Conservation (phyloP, 2,888 invertebrate genomes). For the Epinotia nisella region DNA sequence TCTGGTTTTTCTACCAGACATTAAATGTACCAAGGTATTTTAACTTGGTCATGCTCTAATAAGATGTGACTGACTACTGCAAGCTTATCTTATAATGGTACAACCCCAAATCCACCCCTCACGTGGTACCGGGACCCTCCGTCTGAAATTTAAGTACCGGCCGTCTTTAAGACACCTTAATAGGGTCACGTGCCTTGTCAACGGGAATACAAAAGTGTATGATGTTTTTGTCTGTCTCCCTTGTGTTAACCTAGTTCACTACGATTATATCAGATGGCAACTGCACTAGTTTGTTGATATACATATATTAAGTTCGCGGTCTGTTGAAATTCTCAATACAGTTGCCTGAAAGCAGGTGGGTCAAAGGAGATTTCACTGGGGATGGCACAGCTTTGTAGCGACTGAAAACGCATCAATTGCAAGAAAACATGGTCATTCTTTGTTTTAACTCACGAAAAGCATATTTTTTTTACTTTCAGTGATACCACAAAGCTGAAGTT, state of each 20-base stretch:
- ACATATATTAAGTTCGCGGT: neutral
- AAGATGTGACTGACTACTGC: constrained; percentile 22
- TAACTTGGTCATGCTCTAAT: neutral
- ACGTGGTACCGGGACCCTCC: constrained; percentile 17
- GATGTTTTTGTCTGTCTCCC: constrained; percentile 32
- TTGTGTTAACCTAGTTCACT: neutral
- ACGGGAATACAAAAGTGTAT: constrained; percentile 41
- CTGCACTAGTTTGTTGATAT: neutral
- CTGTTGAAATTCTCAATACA: too few relatives aligned
- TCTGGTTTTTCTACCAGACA: neutral
- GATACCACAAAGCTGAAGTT: neutral
- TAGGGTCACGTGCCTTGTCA: constrained; percentile 32
- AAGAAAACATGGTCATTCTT: too few relatives aligned
- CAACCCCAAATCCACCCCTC: constrained; percentile 20
- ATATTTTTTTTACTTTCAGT: neutral
- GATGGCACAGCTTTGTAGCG: too few relatives aligned
- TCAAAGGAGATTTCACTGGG: too few relatives aligned
- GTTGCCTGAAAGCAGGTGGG: too few relatives aligned
- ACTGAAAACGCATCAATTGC: too few relatives aligned
- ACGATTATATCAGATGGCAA: neutral
- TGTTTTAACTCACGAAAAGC: neutral
- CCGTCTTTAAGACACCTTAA: constrained; percentile 46
- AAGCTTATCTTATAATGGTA: constrained; percentile 27
- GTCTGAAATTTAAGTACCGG: constrained; percentile 49
- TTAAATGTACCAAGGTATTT: neutral